Evolutionary conservation across 2,888 invertebrate genomes (phyloP), one percentile per base, ranked within the genome.

Genomic region (Romanomermis culicivorax): DNA sequence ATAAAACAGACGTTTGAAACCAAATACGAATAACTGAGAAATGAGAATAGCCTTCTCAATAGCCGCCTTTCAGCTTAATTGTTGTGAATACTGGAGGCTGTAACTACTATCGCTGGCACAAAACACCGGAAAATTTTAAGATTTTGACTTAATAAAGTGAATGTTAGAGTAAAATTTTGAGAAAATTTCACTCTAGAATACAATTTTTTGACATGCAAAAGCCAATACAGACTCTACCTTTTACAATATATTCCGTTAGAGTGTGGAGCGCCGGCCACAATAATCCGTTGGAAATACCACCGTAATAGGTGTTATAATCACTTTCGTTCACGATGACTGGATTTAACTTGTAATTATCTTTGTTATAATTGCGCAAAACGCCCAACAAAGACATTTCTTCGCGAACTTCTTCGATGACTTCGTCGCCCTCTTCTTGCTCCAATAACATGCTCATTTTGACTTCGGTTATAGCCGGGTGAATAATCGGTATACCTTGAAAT

Each of bases 241-340:
- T 55, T 2, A 48, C 25, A 25, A 55, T 55, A 27, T 36, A 55
- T 42, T 55, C 55, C 2, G 51, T n/a, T 36, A 55, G 25, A 55
- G 48, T 55, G 26, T 64, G 64, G 42, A 64, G 59, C 4, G 64
- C 64, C 11, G 64, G 64, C 64, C 64, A 64, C 29, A 64, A 57
- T 17, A 64, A 55, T 27, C 64, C 64, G 49, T 64, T 64, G 42
- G 61, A 61, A 54, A 64, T 64, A 50, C 64, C 64, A 2, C 62
- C 64, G 52, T 64, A 64, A 52, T 64, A 64, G 1, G 63, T 61
- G 52, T 57, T 58, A 56, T 64, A 64, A 55, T 64, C 64, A 1
- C 64, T 61, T 43, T 65, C 65, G 47, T 63, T 62, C 7, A 67
- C 68, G 7, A 67, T 60, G 1, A 67, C 67, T 14, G 67, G 67